Evolutionary conservation across 2,888 invertebrate species (phyloP).

Genomic region (Cephus spinipes): DNA sequence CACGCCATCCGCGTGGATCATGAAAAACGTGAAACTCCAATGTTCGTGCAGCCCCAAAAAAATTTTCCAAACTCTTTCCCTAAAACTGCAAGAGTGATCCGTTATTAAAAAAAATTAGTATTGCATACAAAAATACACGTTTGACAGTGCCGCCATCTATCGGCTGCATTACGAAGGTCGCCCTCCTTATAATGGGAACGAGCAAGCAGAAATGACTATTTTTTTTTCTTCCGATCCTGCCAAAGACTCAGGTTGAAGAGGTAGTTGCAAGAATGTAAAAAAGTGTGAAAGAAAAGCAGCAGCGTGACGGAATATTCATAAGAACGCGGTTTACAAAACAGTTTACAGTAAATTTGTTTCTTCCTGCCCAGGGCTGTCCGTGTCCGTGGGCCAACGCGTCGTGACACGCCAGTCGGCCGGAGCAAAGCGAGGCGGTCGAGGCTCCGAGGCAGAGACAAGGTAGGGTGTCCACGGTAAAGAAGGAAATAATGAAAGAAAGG

Average conservation of each 20-base stretch:
- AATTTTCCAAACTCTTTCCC: neutral
- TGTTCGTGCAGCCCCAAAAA: rapidly evolving
- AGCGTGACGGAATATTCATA: conserved; percentile 9
- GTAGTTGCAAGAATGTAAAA: neutral
- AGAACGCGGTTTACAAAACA: conserved; percentile 29
- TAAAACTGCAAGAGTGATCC: neutral
- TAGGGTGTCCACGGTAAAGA: neutral
- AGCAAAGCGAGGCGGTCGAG: neutral
- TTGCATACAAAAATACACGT: no score
- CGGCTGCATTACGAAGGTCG: neutral
- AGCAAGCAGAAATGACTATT: neutral
- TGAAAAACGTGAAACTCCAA: neutral
- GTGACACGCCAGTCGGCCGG: neutral
- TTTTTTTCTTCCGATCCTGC: neutral
- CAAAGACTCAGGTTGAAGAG: neutral
- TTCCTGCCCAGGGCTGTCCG: conserved; percentile 28
- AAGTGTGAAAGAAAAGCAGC: conserved; percentile 3
- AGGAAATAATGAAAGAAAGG: neutral
- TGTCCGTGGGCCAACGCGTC: conserved; percentile 14
- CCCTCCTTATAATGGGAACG: neutral
- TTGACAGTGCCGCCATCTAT: neutral
- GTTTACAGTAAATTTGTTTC: conserved; percentile 46
- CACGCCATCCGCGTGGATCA: neutral
- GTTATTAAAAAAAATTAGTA: neutral
- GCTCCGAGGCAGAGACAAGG: neutral